These are phyloP conservation scores for Pangasius krempfi DNA, from an alignment of 2,797 vertebrate species.

Conservation along the genomic window DNA sequence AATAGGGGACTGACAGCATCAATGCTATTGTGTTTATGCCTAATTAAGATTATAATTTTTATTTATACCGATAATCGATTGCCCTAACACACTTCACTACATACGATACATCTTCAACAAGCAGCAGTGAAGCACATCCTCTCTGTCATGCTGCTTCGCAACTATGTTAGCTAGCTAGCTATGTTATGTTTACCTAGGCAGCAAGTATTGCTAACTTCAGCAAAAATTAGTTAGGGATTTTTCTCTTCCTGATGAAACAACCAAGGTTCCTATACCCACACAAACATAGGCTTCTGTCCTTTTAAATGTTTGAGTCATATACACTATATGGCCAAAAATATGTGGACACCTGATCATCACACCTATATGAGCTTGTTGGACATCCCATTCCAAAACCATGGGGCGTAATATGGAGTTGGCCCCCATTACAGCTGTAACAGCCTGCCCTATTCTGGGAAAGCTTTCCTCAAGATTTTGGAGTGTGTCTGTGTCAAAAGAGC, in stretches of 20 bases:
- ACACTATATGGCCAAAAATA: not conserved
- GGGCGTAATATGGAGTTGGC: not conserved
- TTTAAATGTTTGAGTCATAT: not conserved
- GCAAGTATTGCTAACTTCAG: not conserved
- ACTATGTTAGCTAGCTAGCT: not conserved
- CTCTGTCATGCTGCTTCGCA: not conserved
- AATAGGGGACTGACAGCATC: not conserved
- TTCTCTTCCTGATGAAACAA: not conserved
- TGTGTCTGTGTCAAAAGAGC: not conserved
- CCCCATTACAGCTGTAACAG: not conserved
- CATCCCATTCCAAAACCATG: not conserved
- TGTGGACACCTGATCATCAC: not conserved
- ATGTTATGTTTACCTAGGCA: not conserved
- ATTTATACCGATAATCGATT: not conserved
- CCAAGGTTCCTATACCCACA: not conserved
- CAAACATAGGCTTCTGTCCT: not conserved
- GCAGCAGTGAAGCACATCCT: not conserved
- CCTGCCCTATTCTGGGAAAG: not conserved
- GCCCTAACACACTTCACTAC: not conserved
- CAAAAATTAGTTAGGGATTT: not conserved
- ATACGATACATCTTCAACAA: not conserved
- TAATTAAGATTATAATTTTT: not conserved
- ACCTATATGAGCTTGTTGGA: not conserved
- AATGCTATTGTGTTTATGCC: no score
- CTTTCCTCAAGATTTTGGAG: not conserved